Evolutionary conservation across 2,888 invertebrate genomes (phyloP).

Genomic region (Pachymerium ferrugineum): DNA sequence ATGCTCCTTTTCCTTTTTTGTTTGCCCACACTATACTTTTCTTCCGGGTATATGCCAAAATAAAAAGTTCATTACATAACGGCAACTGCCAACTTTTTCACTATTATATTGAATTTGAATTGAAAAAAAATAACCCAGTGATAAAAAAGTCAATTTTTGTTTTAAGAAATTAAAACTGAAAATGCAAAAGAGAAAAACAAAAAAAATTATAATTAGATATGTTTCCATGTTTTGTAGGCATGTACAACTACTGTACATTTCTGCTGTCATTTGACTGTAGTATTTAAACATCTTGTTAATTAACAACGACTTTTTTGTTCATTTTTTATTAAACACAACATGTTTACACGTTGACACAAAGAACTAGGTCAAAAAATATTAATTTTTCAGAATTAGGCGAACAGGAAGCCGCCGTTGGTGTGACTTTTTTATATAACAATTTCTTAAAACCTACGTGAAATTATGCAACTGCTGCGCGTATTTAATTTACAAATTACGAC

Average conservation of each 20-base stretch:
- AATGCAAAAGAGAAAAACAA: background rate
- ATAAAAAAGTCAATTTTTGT: background rate
- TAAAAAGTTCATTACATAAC: background rate
- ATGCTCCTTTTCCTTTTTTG: background rate
- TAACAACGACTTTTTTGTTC: background rate
- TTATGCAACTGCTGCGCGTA: no score
- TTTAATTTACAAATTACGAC: no score
- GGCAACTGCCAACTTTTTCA: background rate
- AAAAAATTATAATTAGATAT: conserved; percentile 2
- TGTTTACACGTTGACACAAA: background rate
- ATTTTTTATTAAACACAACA: background rate
- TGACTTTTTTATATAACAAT: no score
- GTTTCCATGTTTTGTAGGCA: conserved; percentile 33
- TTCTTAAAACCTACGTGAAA: no score
- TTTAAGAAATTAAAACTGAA: conserved; percentile 28
- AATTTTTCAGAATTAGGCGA: no score
- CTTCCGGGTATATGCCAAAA: background rate
- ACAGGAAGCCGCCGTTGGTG: no score
- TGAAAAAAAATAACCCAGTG: background rate
- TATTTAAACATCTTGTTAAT: conserved; percentile 33
- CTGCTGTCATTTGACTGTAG: conserved; percentile 33
- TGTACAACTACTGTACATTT: conserved; percentile 28
- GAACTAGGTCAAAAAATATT: no score
- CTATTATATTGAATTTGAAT: background rate
- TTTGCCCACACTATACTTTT: background rate